Percentiles rank a stretch among this genome's conserved stretches.
Conservation (phyloP, 2,797 vertebrate genomes). For the Borostomias antarcticus region DNA sequence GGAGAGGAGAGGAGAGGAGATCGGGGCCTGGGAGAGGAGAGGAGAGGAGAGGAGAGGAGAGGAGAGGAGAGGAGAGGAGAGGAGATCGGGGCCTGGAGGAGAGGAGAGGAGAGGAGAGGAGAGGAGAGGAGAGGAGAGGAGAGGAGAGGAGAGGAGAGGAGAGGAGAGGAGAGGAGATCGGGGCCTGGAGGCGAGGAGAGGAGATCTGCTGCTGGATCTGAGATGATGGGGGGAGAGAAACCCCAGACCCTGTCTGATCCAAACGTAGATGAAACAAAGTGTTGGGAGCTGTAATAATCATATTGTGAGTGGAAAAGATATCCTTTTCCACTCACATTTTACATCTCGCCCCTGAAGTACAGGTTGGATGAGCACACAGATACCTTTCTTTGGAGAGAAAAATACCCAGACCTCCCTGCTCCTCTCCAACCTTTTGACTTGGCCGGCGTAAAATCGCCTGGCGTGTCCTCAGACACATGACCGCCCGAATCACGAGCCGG, state of each 20-base stretch:
- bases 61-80: constrained; percentile 17
- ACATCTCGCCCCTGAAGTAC: too few species aligned
- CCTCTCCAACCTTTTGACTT: neutral
- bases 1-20: neutral
- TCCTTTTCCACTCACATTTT: too few species aligned
- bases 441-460: constrained; percentile 16
- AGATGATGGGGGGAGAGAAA: constrained; percentile 26
- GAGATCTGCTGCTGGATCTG: constrained; percentile 34
- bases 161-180: neutral
- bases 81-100: constrained; percentile 10
- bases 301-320: too few species aligned
- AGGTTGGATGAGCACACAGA: too few species aligned
- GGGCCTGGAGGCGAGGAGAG: constrained; percentile 16
- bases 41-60: neutral
- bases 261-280: too few species aligned
- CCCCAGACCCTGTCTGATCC: too few species aligned
- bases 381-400: constrained; percentile 38
- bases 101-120: constrained; percentile 5
- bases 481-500: constrained; percentile 30
- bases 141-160: neutral
- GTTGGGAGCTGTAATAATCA: too few species aligned
- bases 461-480: constrained; percentile 26
- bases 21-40: neutral
- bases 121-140: constrained; percentile 32
- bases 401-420: neutral